Conservation (phyloP, 2,797 vertebrate genomes). For the Sebastes miniatus region DNA sequence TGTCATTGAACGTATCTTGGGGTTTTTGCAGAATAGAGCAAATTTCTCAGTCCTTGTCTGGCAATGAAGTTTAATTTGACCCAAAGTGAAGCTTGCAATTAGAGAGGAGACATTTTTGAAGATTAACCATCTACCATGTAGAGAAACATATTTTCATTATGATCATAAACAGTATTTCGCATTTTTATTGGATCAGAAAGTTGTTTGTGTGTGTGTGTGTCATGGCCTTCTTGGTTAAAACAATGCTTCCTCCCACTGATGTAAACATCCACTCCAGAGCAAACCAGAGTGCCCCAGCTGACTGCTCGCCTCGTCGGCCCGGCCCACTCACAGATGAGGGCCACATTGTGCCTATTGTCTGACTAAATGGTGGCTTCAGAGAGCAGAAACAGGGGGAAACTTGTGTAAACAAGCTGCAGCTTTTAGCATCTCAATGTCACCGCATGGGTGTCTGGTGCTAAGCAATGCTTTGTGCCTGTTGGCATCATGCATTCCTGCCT, state of each 20-base stretch:
- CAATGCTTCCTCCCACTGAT: conserved; percentile 80
- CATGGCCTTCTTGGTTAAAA: conserved; percentile 76
- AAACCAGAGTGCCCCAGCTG: conserved; percentile 76
- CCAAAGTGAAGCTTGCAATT: not conserved
- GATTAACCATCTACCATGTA: not conserved
- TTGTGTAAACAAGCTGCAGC: conserved; percentile 83
- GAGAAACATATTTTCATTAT: not conserved
- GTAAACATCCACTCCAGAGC: conserved; percentile 82
- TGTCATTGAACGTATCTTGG: not conserved
- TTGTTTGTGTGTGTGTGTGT: conserved; percentile 22
- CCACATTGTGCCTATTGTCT: conserved; percentile 83
- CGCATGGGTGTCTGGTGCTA: conserved; percentile 77
- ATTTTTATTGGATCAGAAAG: conserved; percentile 5
- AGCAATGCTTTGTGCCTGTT: conserved; percentile 65
- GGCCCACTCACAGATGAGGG: conserved; percentile 81
- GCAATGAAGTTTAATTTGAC: not conserved
- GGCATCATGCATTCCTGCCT: conserved; percentile 58
- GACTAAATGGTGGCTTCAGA: conserved; percentile 76
- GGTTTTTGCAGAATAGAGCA: not conserved
- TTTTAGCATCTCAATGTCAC: conserved; percentile 81
- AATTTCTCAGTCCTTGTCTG: rapidly evolving
- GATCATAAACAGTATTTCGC: conserved; percentile 2
- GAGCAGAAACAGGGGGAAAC: conserved; percentile 72
- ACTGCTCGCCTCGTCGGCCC: conserved; percentile 71
- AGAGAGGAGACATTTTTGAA: too few relatives aligned